Conservation (phyloP, 2,888 invertebrate genomes). For the Gasteruption jaculator region DNA sequence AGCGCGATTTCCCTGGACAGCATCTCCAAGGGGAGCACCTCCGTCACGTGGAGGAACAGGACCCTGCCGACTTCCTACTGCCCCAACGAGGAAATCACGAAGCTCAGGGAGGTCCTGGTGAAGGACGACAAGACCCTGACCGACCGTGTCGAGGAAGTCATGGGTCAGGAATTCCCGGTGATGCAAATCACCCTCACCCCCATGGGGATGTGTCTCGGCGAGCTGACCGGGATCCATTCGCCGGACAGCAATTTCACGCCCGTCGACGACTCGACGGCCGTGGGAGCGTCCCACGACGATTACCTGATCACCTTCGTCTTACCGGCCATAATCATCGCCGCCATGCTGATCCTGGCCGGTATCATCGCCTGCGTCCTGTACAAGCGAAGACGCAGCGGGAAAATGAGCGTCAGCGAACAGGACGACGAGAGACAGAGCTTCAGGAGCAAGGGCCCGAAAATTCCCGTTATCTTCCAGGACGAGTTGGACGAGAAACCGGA, state of each 20-base stretch:
- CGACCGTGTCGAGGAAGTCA: slow-evolving; percentile 61
- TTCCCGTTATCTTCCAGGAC: slow-evolving; percentile 96
- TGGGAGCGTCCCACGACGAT: slow-evolving; percentile 56
- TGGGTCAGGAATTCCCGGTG: slow-evolving; percentile 70
- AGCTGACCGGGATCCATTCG: slow-evolving; percentile 47
- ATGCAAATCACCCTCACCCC: slow-evolving; percentile 55
- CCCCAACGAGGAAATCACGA: slow-evolving; percentile 72
- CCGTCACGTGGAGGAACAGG: slow-evolving; percentile 78
- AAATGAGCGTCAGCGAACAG: slow-evolving; percentile 75
- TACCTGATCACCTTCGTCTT: slow-evolving; percentile 81
- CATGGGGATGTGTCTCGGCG: slow-evolving; percentile 56
- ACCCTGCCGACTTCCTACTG: slow-evolving; percentile 71
- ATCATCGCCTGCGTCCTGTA: slow-evolving; percentile 86
- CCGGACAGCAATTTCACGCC: slow-evolving; percentile 39
- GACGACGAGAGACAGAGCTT: slow-evolving; percentile 81
- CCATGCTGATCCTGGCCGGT: slow-evolving; percentile 82
- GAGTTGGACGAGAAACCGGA: slow-evolving; percentile 92
- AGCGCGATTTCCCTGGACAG: slow-evolving; percentile 71
- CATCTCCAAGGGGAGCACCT: slow-evolving; percentile 64
- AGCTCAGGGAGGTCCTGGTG: slow-evolving; percentile 67
- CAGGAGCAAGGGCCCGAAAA: slow-evolving; percentile 75
- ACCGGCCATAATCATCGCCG: slow-evolving; percentile 82
- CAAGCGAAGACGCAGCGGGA: slow-evolving; percentile 76
- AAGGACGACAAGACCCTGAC: slow-evolving; percentile 61
- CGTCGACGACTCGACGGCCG: slow-evolving; percentile 45